These are phyloP conservation scores for Pongo pygmaeus DNA, from an alignment of 2,113 vertebrate genomes.

Conservation along the genomic window DNA sequence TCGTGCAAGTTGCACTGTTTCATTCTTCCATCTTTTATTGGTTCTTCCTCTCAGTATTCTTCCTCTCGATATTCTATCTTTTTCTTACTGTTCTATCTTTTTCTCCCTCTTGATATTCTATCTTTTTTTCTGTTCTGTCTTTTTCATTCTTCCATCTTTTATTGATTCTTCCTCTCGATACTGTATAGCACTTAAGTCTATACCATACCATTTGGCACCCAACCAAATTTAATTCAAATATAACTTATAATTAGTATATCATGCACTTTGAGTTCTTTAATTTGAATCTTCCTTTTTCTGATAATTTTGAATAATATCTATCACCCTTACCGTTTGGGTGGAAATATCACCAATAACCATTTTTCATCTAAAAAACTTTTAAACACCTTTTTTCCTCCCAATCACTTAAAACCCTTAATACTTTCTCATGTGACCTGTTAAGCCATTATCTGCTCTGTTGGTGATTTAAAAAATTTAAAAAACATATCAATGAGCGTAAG, in stretches of 20 bases:
- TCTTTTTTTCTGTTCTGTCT: too few relatives aligned
- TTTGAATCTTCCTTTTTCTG: not conserved
- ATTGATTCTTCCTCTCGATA: not conserved
- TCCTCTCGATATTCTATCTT: not conserved
- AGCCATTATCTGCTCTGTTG: not conserved
- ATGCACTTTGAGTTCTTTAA: not conserved
- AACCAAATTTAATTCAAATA: not conserved
- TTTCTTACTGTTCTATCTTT: not conserved
- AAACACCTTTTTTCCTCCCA: not conserved
- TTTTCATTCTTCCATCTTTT: not conserved
- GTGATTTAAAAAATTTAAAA: not conserved
- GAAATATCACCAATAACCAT: not conserved
- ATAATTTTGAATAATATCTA: not conserved
- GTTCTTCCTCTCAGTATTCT: not conserved
- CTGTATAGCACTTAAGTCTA: not conserved
- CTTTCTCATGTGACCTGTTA: not conserved
- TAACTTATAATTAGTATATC: not conserved
- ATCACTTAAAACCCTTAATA: not conserved
- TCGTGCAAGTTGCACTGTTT: not conserved
- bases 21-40: not conserved
- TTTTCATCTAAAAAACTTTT: not conserved
- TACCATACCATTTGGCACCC: not conserved
- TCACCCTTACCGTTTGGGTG: not conserved
- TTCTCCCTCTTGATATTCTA: not conserved
- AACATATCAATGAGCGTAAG: not conserved